A percentile compares a stretch with the other conserved stretches of the same genome.
Conservation (phyloP, 2,888 invertebrate species). For the Vesta saturnalis region DNA sequence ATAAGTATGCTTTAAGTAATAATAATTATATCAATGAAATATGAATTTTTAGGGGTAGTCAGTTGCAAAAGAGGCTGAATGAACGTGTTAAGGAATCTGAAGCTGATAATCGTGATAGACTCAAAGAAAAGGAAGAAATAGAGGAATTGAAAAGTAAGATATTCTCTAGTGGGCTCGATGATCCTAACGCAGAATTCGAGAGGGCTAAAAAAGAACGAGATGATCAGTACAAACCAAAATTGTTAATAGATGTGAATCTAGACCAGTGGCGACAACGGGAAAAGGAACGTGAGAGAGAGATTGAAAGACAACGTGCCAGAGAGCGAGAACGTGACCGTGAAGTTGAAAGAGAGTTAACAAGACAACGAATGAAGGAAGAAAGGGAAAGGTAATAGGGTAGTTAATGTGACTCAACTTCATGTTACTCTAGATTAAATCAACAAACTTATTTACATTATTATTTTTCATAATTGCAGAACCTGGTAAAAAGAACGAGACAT, state of each 20-base stretch:
- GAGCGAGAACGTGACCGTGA: constrained; percentile 90
- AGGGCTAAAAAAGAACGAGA: constrained; percentile 78
- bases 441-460: too few species aligned
- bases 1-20: constrained; percentile 71
- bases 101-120: constrained; percentile 88
- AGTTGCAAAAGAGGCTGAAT: constrained; percentile 88
- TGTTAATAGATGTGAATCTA: constrained; percentile 77
- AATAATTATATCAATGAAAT: constrained; percentile 8
- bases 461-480: too few species aligned
- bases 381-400: constrained; percentile 54
- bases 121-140: constrained; percentile 88
- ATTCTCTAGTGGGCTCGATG: constrained; percentile 73
- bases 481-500: too few species aligned
- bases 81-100: constrained; percentile 95
- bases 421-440: too few species aligned
- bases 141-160: constrained; percentile 84
- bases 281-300: constrained; percentile 66
- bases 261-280: constrained; percentile 71
- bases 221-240: constrained; percentile 84
- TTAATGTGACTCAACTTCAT: too few species aligned
- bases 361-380: constrained; percentile 59
- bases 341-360: constrained; percentile 72
- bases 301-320: constrained; percentile 65
- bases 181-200: constrained; percentile 73
- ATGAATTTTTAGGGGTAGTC: constrained; percentile 73